Evolutionary conservation across 2,797 vertebrate species (phyloP).

Genomic region (Tinamus major): DNA sequence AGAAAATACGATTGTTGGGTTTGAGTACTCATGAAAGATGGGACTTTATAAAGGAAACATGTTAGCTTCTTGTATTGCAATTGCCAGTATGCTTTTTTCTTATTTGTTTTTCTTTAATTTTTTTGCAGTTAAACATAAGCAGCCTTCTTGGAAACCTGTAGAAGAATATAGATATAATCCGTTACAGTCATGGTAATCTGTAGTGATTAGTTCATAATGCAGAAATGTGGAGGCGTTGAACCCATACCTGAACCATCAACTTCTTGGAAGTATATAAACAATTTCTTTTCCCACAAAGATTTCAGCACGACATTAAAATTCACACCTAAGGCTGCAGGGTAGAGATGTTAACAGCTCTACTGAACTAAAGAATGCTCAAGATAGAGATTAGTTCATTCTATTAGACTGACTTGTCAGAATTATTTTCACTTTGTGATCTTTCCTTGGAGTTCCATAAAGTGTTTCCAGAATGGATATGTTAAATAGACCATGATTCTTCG

Average conservation of each 20-base stretch:
- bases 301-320: conserved; percentile 18
- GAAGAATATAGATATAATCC: conserved; percentile 39
- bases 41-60: background rate
- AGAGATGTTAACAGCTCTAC: conserved; percentile 10
- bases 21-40: background rate
- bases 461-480: background rate
- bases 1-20: background rate
- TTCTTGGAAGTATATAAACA: background rate
- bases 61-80: background rate
- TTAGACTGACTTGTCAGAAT: background rate
- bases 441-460: background rate
- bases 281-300: background rate
- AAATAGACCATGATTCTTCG: background rate
- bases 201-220: background rate
- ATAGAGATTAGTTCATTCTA: background rate
- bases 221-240: background rate
- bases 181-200: conserved; percentile 10
- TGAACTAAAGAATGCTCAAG: background rate
- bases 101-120: background rate
- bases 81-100: background rate
- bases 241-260: conserved; percentile 2
- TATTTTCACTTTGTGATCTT: background rate
- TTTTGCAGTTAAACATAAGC: background rate
- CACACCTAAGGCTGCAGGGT: background rate
- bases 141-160: background rate